These are phyloP conservation scores for Orthonevra nobilis DNA, from an alignment of 2,888 invertebrate genomes.

Conservation along the genomic window DNA sequence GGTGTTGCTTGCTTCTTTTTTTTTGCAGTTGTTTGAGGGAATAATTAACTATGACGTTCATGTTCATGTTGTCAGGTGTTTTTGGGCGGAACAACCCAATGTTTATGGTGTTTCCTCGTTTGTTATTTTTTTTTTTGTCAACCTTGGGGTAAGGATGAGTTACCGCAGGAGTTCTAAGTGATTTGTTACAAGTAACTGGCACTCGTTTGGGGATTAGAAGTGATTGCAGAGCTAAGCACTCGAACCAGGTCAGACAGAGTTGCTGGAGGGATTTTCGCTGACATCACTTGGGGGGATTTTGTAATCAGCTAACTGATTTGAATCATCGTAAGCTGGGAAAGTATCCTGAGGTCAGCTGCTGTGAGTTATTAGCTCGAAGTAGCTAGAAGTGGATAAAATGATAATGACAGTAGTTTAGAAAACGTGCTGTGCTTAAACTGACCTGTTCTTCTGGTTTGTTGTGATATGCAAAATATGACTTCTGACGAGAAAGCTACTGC, in stretches of 20 bases:
- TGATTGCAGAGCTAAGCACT: constrained; percentile 19
- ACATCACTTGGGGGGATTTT: too few species aligned
- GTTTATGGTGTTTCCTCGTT: constrained; percentile 46
- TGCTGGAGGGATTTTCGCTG: too few species aligned
- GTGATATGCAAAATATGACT: too few species aligned
- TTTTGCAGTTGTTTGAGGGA: constrained; percentile 21
- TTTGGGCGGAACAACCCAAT: constrained; percentile 57
- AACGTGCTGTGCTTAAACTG: too few species aligned
- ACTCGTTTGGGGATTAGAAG: constrained; percentile 15
- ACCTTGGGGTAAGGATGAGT: not conserved
- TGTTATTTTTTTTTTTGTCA: constrained; percentile 8
- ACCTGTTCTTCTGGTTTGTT: too few species aligned
- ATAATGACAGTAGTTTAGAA: too few species aligned
- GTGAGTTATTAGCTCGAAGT: too few species aligned
- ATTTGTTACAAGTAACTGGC: constrained; percentile 33
- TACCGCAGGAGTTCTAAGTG: constrained; percentile 9
- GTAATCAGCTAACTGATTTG: too few species aligned
- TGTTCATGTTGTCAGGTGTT: constrained; percentile 69
- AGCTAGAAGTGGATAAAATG: too few species aligned
- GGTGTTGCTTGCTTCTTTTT: not conserved
- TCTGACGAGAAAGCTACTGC: too few species aligned
- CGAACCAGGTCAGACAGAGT: constrained; percentile 24
- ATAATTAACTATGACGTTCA: constrained; percentile 70
- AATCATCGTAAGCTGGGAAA: too few species aligned
- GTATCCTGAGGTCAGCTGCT: too few species aligned